Percentiles rank a stretch among this genome's conserved stretches.
Evolutionary conservation across 2,888 invertebrate species (phyloP).

Genomic region (Notocelia uddmanniana): DNA sequence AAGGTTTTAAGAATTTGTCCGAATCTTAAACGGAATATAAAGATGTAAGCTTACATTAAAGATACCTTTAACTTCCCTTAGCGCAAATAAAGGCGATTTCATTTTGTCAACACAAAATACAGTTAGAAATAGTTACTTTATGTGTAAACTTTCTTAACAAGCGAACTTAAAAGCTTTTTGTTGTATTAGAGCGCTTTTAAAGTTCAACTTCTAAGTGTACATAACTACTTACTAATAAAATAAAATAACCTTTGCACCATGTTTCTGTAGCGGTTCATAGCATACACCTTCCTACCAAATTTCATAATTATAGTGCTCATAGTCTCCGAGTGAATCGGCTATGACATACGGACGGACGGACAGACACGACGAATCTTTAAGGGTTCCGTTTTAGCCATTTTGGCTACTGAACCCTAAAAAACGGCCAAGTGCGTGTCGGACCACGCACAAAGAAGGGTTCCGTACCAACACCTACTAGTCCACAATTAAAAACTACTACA

Average conservation of each 20-base stretch:
- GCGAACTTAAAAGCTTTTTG: slow-evolving; percentile 55
- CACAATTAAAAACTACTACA: no score
- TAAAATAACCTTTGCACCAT: slow-evolving; percentile 7
- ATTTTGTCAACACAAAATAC: slow-evolving; percentile 35
- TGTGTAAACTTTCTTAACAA: slow-evolving; percentile 41
- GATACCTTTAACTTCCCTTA: background rate
- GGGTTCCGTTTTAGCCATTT: no score
- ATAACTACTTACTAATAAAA: slow-evolving; percentile 18
- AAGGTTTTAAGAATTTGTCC: background rate
- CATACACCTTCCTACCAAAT: no score
- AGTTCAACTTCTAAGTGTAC: slow-evolving; percentile 31
- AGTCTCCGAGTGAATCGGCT: no score
- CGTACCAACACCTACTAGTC: no score
- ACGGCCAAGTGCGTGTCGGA: no score
- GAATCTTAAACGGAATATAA: background rate
- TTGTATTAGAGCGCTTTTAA: slow-evolving; percentile 45
- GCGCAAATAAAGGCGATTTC: slow-evolving; percentile 17
- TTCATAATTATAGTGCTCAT: no score
- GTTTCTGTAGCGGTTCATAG: no score
- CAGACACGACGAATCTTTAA: no score
- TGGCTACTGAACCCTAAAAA: no score
- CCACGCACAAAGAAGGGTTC: no score
- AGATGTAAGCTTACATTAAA: background rate
- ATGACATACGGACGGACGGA: no score
- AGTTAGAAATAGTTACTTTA: slow-evolving; percentile 41